Evolutionary conservation across 2,888 invertebrate genomes (phyloP).

Genomic region (Micropterix aruncella): DNA sequence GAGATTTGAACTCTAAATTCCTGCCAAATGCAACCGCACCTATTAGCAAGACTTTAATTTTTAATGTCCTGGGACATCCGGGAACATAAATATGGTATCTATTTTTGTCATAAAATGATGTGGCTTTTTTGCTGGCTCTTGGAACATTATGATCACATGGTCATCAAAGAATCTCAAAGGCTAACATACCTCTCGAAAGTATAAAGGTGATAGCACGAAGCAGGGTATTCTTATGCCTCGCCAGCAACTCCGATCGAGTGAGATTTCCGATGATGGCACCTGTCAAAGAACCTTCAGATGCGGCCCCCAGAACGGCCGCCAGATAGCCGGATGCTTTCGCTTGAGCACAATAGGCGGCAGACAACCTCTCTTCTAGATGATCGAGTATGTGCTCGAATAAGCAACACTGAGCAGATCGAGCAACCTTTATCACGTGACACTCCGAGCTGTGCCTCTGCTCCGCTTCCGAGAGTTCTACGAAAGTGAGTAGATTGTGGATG

Average conservation of each 20-base stretch:
- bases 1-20: too few species aligned
- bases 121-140: too few species aligned
- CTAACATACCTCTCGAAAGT: conserved; percentile 17
- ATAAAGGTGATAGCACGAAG: conserved; percentile 38
- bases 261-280: conserved; percentile 16
- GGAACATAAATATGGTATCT: too few species aligned
- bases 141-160: too few species aligned
- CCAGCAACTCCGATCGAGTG: conserved; percentile 29
- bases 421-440: conserved; percentile 20
- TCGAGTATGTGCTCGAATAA: conserved; percentile 41
- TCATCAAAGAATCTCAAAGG: too few species aligned
- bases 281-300: conserved; percentile 12
- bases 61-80: too few species aligned
- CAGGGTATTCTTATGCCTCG: conserved; percentile 35
- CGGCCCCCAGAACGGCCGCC: conserved; percentile 14
- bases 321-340: conserved; percentile 21
- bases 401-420: conserved; percentile 36
- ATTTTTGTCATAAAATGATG: too few species aligned
- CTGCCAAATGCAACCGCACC: too few species aligned
- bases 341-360: conserved; percentile 16
- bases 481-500: conserved; percentile 41
- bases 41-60: too few species aligned
- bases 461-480: conserved; percentile 27
- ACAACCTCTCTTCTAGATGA: conserved; percentile 26
- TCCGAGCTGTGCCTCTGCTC: conserved; percentile 19